Base-by-base conservation (phyloP, 2,113 vertebrate genomes). In the Colossoma macropomum region DNA sequence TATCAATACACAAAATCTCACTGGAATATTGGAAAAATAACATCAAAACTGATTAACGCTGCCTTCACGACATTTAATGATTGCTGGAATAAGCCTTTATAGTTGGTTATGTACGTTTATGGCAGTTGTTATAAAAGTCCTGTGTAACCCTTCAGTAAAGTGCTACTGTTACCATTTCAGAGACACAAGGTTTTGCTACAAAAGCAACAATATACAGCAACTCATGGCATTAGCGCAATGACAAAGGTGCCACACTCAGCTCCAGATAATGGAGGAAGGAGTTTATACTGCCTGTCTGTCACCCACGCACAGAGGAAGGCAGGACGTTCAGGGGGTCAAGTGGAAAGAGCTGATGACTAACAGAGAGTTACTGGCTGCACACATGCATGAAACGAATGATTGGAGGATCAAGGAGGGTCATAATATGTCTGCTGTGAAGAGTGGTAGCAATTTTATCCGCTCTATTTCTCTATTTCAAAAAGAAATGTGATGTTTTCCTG, bases 331-430 rank as follows among this genome's bases (percentile, higher is more conserved):
- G 77, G 54, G n/a, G 70, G 48, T 79, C 59, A 79, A 79, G 59
- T 66, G 60, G 81, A 56, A 75, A 68, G 60, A 56, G 77, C 41
- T 79, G 45, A 66, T 79, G 28, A 74, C 59, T 56, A 66, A 74
- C 30, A 52, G 41, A 84, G 32, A 74, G 76, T 73, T 71, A 54
- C 15, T 0, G 41, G 17, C 65, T 65, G n/a, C 27, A 38, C 28
- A 25, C 32, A 48, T 45, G 70, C 73, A 50, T 34, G 62, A 82
- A 59, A 56, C 52, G 2, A 4, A 23, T 75, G 56, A n/a, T 11
- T 28, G 54, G 59, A 21, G 15, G 73, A 62, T 76, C 63, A 76
- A 69, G 34, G 52, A 34, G 25, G 75, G 81, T 45, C 81, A 17
- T 62, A 30, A 25, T 6, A 10, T 17, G 19, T 59, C 54, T 23